Conservation (phyloP, 2,888 invertebrate genomes). For the Fabriciana adippe region DNA sequence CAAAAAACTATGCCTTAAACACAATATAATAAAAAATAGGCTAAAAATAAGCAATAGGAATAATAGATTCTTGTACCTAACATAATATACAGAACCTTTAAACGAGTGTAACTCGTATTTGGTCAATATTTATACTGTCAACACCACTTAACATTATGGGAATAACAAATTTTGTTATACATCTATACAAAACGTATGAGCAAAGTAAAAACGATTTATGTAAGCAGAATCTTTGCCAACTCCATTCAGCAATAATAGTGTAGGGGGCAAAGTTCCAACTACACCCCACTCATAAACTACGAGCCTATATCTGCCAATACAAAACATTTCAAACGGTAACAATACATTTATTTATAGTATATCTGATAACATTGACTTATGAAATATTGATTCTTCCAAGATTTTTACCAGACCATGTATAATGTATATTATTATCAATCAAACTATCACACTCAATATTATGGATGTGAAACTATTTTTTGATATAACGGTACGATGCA, state of each 20-base stretch:
- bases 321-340: constrained; percentile 18
- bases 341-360: constrained; percentile 20
- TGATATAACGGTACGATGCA: too few species aligned
- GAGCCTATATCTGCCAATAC: constrained; percentile 21
- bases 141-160: background rate
- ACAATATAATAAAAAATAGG: too few species aligned
- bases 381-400: background rate
- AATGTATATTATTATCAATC: background rate
- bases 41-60: too few species aligned
- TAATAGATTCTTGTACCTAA: too few species aligned
- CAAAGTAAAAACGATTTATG: constrained; percentile 9
- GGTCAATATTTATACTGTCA: background rate
- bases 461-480: too few species aligned
- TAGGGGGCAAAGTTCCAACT: constrained; percentile 16
- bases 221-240: constrained; percentile 15
- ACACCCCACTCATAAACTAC: constrained; percentile 11
- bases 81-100: too few species aligned
- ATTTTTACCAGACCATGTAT: background rate
- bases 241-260: constrained; percentile 10
- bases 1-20: too few species aligned
- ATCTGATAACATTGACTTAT: constrained; percentile 21
- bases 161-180: background rate
- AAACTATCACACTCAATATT: too few species aligned
- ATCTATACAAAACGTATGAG: constrained; percentile 8
- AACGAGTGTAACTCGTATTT: too few species aligned